Base-by-base conservation (phyloP, 2,888 invertebrate genomes). In the Operophtera brumata region DNA sequence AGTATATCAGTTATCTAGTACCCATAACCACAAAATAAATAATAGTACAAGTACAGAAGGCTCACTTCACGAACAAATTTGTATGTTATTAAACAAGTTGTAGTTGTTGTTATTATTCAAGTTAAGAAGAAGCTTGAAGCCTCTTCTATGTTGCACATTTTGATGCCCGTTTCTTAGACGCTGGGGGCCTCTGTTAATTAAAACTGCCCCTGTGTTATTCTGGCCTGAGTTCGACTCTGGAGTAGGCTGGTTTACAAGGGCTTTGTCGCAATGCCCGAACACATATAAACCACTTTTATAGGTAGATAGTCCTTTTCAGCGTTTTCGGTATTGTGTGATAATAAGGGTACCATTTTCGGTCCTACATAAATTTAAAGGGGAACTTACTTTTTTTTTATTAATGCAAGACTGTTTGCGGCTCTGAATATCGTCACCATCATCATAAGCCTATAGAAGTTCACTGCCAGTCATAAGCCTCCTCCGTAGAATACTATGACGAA, bases 211-310 rank as follows among this genome's bases (percentile, higher is more conserved):
- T 14, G 8, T 14, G n/a, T 14, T 14, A 10, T 37, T n/a, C 11
- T 8, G 14, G 0, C 39, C 54, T 40, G 9, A 48, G 30, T 47
- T 26, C 28, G n/a, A 4, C 34, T 10, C 55, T 55, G 42, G 3
- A 11, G n/a, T 5, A 13, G 30, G 8, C 39, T 44, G 45, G n/a
- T 37, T 45, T 11, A 55, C 44, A 56, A 51, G 36, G 30, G 56
- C 51, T 44, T 40, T 39, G 6, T 48, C 30, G 43, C 47, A 36
- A 47, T 47, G 45, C 47, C 44, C 37, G 40, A 36, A 51, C 32
- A 45, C 41, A 43, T 47, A 41, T 40, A 41, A 52, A 51, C 44
- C 47, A 37, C 39, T 51, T 51, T 32, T 44, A 48, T 25, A 45
- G 20, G 2, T 13, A 44, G 34, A 43, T 34, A 43, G 34, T 14